phyloP scores from a whole-genome alignment of 2,797 vertebrate genomes.

The Thalassophryne amazonica region DNA sequence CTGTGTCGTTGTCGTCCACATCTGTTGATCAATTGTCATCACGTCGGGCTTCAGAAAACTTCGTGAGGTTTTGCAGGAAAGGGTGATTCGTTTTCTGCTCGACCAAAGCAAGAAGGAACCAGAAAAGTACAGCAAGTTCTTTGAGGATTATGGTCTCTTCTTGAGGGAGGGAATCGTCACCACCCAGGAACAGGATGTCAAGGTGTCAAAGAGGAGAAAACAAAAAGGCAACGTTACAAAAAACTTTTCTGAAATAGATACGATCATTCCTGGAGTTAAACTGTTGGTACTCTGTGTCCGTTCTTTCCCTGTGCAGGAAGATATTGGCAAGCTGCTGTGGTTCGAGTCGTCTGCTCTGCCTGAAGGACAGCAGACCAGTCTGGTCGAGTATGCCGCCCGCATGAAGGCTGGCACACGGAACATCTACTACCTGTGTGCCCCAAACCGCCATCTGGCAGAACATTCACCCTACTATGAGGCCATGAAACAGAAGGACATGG shows the following conservation, averaged over 20 bases:
- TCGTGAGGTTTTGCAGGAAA: conserved; percentile 88
- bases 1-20: not conserved
- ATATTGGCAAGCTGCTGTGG: conserved; percentile 90
- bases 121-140: conserved; percentile 91
- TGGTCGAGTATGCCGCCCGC: conserved; percentile 85
- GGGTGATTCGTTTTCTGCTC: conserved; percentile 91
- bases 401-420: conserved; percentile 92
- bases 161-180: conserved; percentile 95
- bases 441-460: conserved; percentile 90
- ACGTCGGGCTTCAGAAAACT: conserved; percentile 81
- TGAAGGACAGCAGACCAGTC: conserved; percentile 85
- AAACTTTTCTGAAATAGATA: not conserved
- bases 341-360: conserved; percentile 90
- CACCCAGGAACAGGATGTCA: conserved; percentile 88
- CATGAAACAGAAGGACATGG: conserved; percentile 93
- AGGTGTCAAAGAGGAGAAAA: conserved; percentile 67
- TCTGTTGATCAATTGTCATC: not conserved
- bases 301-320: conserved; percentile 78
- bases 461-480: conserved; percentile 95
- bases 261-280: too few relatives aligned
- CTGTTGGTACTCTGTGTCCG: too few relatives aligned
- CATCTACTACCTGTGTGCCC: conserved; percentile 94
- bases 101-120: conserved; percentile 95
- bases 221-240: too few relatives aligned
- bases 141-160: conserved; percentile 94